Conservation (phyloP, 2,888 invertebrate genomes). For the Sphaeridia pumilis region DNA sequence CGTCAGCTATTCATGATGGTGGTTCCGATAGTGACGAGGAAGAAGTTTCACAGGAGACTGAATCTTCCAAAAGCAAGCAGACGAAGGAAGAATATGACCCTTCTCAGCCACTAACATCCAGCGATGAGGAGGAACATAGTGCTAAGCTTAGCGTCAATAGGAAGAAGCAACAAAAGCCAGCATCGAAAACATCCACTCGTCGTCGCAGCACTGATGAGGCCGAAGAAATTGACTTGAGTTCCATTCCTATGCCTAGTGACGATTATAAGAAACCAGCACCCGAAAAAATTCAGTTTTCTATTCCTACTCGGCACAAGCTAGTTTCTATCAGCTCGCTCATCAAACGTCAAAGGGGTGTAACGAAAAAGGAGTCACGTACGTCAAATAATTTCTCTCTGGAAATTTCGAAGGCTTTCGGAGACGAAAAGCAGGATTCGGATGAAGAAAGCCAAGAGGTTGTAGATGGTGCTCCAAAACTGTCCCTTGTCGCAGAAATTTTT, state of each 20-base stretch:
- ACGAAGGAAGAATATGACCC: conserved; percentile 33
- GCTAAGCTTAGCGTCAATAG: conserved; percentile 1
- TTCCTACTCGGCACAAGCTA: conserved; percentile 32
- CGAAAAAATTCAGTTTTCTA: conserved; percentile 35
- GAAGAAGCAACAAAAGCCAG: neutral
- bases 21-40: conserved; percentile 8
- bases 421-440: conserved; percentile 17
- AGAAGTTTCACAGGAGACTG: neutral
- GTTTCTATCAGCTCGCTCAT: conserved; percentile 33
- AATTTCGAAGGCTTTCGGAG: conserved; percentile 41
- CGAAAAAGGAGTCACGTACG: conserved; percentile 25
- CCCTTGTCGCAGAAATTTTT: conserved; percentile 33
- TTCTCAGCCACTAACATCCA: conserved; percentile 33
- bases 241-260: conserved; percentile 31
- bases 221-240: conserved; percentile 18
- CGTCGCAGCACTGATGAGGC: conserved; percentile 7
- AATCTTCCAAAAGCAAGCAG: neutral
- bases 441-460: conserved; percentile 13
- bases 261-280: conserved; percentile 28
- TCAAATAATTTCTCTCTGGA: conserved; percentile 26
- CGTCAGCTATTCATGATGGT: neutral
- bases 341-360: conserved; percentile 33
- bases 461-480: conserved; percentile 22
- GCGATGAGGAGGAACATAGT: conserved; percentile 32
- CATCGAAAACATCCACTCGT: neutral